Evolutionary conservation across 37 sponge, comb jelly and placozoan species (phyloP), one percentile per base, ranked within the genome.

Genomic region (Geodia barretti): DNA sequence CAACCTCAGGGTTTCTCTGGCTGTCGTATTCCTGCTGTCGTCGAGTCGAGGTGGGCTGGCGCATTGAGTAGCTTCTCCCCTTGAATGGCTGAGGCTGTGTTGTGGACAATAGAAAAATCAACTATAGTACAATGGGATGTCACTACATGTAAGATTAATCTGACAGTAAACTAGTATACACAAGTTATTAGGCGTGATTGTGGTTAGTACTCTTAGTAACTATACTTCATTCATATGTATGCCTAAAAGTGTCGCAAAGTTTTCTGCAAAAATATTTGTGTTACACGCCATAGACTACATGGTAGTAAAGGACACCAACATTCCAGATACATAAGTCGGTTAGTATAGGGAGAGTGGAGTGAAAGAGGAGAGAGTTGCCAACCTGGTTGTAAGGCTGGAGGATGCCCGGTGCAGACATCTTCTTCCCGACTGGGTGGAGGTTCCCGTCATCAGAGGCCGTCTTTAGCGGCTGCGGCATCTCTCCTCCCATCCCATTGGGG

Each of bases 41-140:
- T 19, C 68, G 29, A 14, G 72, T 75, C 0, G 70, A 59, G 74
- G 26, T 54, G n/a, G 86, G 78, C 59, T 92, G 84, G 4, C 92
- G 76, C 92, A 92, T 84, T 11, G 92, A 92, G 72, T 64, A 58
- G 54, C 92, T 92, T 21, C 92, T 34, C 37, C 74, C 79, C 25
- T 82, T 83, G 66, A 21, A 25, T 25, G 34, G 17, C 73, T 82
- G 64, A 9, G 58, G 37, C 11, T 73, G 40, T n/a, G 72, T 29
- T 2, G 58, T 20, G 72, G 3, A 30, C 38, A 38, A 24, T 40
- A 68, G 62, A 31, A 47, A 24, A 11, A 60, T 9, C 37, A 17
- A 60, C 62, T 78, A 64, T 38, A 37, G 20, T 20, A 23, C 20
- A 17, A 23, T 23, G 7, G 7, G 17, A 65, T 65, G 17, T 47